phyloP scores from a whole-genome alignment of 1,140 invertebrate species.

The Conus betulinus region DNA sequence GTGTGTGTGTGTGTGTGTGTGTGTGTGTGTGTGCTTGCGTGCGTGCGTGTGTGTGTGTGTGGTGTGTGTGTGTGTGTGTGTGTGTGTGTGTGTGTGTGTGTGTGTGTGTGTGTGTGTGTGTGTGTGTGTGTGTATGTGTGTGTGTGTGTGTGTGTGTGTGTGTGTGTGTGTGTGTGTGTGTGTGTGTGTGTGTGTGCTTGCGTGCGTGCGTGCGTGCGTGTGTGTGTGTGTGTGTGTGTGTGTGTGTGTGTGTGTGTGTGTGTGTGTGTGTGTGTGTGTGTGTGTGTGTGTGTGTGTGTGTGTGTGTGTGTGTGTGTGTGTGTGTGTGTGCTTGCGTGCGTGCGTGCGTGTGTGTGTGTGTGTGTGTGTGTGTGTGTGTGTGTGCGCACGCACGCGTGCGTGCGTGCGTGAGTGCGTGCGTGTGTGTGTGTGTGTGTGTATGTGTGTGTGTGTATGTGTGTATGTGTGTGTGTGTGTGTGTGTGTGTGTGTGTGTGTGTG shows the following conservation, averaged over 20 bases:
- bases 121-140: neutral
- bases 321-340: neutral
- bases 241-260: neutral
- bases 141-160: neutral
- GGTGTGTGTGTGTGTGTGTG: neutral
- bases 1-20: no score
- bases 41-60: no score
- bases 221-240: neutral
- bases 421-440: no score
- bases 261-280: neutral
- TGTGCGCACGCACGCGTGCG: neutral
- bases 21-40: no score
- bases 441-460: neutral
- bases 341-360: neutral
- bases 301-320: no score
- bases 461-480: neutral
- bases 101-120: neutral
- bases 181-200: neutral
- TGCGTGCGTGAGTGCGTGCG: no score
- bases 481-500: neutral
- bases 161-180: neutral
- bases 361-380: neutral
- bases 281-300: no score
- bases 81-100: slow-evolving; percentile 40
- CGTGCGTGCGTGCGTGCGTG: no score